These are phyloP conservation scores for Callorhinus ursinus DNA, from an alignment of 2,113 vertebrate species.

Conservation along the genomic window DNA sequence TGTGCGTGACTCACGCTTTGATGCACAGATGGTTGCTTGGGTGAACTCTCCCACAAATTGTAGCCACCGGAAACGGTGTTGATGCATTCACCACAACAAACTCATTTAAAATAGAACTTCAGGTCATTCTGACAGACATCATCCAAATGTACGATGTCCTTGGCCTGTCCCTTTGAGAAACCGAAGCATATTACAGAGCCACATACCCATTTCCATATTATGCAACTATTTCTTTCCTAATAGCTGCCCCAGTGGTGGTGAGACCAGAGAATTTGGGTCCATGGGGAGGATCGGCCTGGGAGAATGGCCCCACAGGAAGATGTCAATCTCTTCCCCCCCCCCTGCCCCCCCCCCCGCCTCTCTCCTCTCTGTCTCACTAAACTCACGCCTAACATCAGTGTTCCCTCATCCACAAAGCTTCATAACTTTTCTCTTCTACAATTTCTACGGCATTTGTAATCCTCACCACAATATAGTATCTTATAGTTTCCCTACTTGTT, in stretches of 20 bases:
- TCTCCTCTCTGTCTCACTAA: background rate
- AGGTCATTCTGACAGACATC: constrained; percentile 12
- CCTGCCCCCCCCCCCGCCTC: background rate
- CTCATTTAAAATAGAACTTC: constrained; percentile 29
- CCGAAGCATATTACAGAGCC: constrained; percentile 1
- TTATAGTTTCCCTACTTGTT: background rate
- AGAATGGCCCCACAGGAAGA: background rate
- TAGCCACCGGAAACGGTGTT: background rate
- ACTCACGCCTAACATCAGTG: background rate
- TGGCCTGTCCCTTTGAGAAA: constrained; percentile 20
- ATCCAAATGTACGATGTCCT: background rate
- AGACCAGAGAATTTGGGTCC: constrained; percentile 17
- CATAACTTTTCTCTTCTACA: constrained; percentile 4
- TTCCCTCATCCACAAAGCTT: background rate
- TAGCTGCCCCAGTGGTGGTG: background rate
- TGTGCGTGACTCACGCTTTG: background rate
- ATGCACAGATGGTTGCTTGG: background rate
- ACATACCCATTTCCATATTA: background rate
- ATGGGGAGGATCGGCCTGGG: background rate
- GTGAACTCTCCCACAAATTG: background rate
- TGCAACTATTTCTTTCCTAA: constrained; percentile 37
- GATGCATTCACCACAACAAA: background rate
- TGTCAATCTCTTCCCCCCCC: background rate
- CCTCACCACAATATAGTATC: background rate
- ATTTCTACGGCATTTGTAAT: constrained; percentile 39